Percentiles rank a stretch among this genome's conserved stretches.
These are phyloP conservation scores for Sebastes baramenuke DNA, from an alignment of 2,797 vertebrate genomes.

Conservation along the genomic window DNA sequence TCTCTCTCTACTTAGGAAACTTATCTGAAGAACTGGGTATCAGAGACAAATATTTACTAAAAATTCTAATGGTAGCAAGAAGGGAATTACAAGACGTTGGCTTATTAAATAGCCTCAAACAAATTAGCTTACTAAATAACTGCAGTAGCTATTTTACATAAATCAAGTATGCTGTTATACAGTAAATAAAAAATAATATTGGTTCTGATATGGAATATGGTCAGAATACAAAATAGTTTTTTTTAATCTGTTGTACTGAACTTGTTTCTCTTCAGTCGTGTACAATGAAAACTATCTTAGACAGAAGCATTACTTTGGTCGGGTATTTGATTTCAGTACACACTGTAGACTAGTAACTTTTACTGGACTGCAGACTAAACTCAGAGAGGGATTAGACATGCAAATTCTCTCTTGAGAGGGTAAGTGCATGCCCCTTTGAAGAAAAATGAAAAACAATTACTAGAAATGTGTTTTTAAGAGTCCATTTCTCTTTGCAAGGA, in stretches of 20 bases:
- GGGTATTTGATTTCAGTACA: background rate
- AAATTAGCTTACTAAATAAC: background rate
- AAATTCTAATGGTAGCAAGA: too few relatives aligned
- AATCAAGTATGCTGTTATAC: background rate
- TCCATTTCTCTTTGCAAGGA: background rate
- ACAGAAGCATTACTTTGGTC: background rate
- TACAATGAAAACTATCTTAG: background rate
- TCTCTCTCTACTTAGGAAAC: too few relatives aligned
- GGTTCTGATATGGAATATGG: background rate
- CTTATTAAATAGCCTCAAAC: too few relatives aligned
- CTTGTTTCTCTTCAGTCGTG: background rate
- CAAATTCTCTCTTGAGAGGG: slow-evolving; percentile 12
- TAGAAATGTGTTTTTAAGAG: background rate
- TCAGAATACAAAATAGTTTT: background rate
- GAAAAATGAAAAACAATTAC: slow-evolving; percentile 1
- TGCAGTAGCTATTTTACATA: background rate
- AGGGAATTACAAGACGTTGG: too few relatives aligned
- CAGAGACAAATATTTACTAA: too few relatives aligned
- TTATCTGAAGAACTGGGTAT: too few relatives aligned
- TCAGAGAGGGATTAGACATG: slow-evolving; percentile 1
- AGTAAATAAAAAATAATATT: background rate
- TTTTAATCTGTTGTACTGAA: background rate
- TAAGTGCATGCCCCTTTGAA: background rate
- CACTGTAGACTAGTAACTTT: background rate
- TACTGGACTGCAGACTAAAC: background rate